Evolutionary conservation across 2,113 vertebrate genomes (phyloP).

Genomic region (Lophotis ruficrista): DNA sequence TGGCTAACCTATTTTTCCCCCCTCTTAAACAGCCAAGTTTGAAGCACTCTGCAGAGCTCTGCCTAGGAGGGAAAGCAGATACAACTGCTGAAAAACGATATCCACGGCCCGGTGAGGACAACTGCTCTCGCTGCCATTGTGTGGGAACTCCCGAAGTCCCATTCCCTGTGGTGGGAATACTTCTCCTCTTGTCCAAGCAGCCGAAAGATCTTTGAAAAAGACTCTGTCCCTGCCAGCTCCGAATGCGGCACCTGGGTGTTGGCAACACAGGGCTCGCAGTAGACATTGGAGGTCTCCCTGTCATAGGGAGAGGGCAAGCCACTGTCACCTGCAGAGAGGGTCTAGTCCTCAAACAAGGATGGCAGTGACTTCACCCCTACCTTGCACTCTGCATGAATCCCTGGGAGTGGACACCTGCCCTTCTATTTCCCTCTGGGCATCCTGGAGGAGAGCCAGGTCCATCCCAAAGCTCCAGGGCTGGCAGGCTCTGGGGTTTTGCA

Average conservation of each 20-base stretch:
- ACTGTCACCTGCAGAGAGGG: background rate
- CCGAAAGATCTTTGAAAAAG: background rate
- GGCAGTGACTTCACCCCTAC: background rate
- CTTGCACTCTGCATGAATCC: background rate
- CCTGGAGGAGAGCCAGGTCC: background rate
- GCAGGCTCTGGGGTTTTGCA: background rate
- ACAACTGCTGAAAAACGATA: background rate
- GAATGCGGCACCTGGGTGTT: background rate
- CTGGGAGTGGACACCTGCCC: background rate
- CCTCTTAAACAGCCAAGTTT: background rate
- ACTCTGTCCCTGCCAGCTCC: background rate
- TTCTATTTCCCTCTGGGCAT: background rate
- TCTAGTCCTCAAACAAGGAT: accelerated
- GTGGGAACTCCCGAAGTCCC: background rate
- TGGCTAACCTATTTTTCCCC: constrained; percentile 50
- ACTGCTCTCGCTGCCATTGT: accelerated
- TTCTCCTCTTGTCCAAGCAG: background rate
- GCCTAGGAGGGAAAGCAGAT: background rate
- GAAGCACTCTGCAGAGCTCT: background rate
- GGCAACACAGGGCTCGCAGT: background rate
- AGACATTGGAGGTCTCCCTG: too few relatives aligned
- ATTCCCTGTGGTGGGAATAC: background rate
- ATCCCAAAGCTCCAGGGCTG: background rate
- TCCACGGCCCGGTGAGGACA: background rate
- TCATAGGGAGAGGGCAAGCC: background rate